Conservation (phyloP, 2,113 vertebrate genomes). For the Hemiscyllium ocellatum region DNA sequence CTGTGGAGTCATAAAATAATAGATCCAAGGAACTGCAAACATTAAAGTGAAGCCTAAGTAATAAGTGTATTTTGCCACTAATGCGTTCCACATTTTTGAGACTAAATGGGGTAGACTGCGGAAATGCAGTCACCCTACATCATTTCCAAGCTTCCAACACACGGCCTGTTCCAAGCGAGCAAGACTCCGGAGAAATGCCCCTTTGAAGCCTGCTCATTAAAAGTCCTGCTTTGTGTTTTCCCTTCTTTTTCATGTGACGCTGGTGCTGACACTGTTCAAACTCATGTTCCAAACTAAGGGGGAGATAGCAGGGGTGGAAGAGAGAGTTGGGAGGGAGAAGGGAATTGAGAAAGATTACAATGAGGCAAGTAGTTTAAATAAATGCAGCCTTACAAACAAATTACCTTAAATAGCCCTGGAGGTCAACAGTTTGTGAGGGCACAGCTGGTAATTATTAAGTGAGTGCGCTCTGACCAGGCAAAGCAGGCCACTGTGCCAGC, state of each 20-base stretch:
- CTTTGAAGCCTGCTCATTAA: conserved; percentile 41
- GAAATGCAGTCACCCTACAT: conserved; percentile 65
- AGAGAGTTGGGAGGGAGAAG: too few species aligned
- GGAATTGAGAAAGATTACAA: not conserved
- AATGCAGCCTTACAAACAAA: not conserved
- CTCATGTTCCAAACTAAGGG: not conserved
- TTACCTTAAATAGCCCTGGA: not conserved
- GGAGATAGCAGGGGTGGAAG: not conserved
- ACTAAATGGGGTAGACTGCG: conserved; percentile 64
- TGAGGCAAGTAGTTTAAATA: not conserved
- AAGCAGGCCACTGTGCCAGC: not conserved
- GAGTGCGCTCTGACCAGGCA: not conserved
- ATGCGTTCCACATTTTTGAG: conserved; percentile 72
- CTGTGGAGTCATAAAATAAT: conserved; percentile 56
- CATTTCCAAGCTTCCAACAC: conserved; percentile 61
- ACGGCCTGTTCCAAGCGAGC: conserved; percentile 50
- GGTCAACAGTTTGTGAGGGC: not conserved
- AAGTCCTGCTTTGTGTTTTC: not conserved
- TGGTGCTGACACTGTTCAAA: not conserved
- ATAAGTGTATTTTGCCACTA: conserved; percentile 52
- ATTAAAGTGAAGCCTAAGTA: conserved; percentile 40
- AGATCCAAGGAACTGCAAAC: conserved; percentile 50
- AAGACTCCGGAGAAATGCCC: conserved; percentile 53
- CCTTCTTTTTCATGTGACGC: not conserved
- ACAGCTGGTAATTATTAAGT: not conserved